Percentiles rank a stretch among this genome's conserved stretches.
Evolutionary conservation across 2,113 vertebrate genomes (phyloP).

Genomic region (Dolichallabes microphthalmus): DNA sequence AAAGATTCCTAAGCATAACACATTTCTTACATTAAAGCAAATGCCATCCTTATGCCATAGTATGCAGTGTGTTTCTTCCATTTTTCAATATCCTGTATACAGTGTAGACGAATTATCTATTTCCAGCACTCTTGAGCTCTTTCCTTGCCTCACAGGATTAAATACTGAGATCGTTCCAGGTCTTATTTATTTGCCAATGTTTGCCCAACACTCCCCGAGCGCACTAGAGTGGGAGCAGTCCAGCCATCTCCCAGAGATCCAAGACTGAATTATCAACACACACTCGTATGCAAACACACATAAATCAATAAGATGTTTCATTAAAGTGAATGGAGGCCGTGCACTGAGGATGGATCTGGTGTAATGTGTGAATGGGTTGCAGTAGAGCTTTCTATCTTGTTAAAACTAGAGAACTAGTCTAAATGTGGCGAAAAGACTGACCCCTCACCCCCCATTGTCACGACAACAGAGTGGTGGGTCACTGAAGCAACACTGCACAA

Average conservation of each 20-base stretch:
- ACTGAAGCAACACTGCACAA: slow-evolving; percentile 42
- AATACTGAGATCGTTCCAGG: slow-evolving; percentile 47
- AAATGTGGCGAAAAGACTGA: slow-evolving; percentile 34
- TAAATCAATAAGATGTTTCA: slow-evolving; percentile 47
- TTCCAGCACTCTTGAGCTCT: slow-evolving; percentile 10
- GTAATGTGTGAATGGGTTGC: slow-evolving; percentile 22
- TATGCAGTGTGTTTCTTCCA: slow-evolving; percentile 69
- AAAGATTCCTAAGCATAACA: slow-evolving; percentile 1
- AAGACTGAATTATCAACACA: not conserved
- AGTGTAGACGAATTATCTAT: slow-evolving; percentile 47
- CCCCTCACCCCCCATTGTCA: slow-evolving; percentile 36
- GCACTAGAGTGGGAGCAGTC: slow-evolving; percentile 14
- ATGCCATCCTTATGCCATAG: slow-evolving; percentile 46
- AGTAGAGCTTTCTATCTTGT: not conserved
- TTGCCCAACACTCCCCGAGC: slow-evolving; percentile 18
- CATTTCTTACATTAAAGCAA: not conserved
- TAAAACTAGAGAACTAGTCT: slow-evolving; percentile 34
- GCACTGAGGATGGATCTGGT: not conserved
- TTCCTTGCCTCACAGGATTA: slow-evolving; percentile 39
- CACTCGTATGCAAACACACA: slow-evolving; percentile 13
- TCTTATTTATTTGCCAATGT: slow-evolving; percentile 4
- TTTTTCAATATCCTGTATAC: slow-evolving; percentile 68
- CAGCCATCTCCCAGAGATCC: not conserved
- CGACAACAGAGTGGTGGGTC: slow-evolving; percentile 30
- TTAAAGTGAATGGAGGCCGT: slow-evolving; percentile 32